Percentiles rank a stretch among this genome's conserved stretches.
Conservation (phyloP, 2,797 vertebrate genomes). For the Morus bassanus region DNA sequence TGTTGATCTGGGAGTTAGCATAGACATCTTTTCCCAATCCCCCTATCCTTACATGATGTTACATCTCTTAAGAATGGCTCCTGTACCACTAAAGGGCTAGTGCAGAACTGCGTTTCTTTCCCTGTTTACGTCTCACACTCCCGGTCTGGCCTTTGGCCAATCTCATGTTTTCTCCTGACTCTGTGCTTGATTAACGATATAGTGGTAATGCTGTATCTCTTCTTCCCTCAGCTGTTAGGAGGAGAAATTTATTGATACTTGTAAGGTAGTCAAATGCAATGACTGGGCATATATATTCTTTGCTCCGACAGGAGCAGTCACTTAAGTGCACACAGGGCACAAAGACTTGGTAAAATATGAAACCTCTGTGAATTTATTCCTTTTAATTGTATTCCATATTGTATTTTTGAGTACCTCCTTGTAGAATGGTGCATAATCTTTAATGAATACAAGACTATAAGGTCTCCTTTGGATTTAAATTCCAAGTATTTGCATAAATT, state of each 20-base stretch:
- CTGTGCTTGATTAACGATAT: background rate
- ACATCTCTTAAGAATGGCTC: background rate
- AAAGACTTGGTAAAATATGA: constrained; percentile 9
- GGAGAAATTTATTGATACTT: background rate
- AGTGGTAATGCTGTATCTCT: background rate
- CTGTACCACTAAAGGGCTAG: background rate
- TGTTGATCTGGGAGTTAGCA: background rate
- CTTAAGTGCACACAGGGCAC: background rate
- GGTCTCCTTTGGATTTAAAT: constrained; percentile 61
- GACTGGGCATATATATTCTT: background rate
- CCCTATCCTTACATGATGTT: background rate
- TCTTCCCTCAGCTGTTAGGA: background rate
- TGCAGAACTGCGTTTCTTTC: background rate
- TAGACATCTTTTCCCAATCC: rapidly evolving
- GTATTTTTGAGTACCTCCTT: constrained; percentile 45
- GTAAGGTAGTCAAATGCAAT: background rate
- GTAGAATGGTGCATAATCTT: constrained; percentile 68
- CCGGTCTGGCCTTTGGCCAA: background rate
- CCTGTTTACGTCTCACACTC: background rate
- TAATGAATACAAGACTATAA: constrained; percentile 62
- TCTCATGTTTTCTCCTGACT: background rate
- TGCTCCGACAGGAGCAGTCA: background rate
- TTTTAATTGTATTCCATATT: constrained; percentile 53
- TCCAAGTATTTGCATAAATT: constrained; percentile 59
- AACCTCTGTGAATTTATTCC: constrained; percentile 42